A percentile compares a stretch with the other conserved stretches of the same genome.
phyloP scores from a whole-genome alignment of 2,888 invertebrate genomes.

The Pasiphila rectangulata region DNA sequence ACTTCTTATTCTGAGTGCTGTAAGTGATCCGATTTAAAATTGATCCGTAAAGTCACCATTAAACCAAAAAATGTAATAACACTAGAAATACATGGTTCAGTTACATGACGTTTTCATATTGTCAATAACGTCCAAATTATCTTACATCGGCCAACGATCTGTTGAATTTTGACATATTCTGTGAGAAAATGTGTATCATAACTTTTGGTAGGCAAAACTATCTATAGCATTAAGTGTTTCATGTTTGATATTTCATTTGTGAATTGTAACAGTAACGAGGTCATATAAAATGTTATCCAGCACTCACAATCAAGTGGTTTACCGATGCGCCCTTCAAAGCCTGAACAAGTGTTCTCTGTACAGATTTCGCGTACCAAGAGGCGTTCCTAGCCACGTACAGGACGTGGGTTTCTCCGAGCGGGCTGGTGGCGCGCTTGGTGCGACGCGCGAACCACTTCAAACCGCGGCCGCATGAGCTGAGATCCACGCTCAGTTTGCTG shows the following conservation, averaged over 20 bases:
- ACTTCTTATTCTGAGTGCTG: constrained; percentile 34
- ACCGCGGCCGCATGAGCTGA: constrained; percentile 84
- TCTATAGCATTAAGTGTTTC: too few relatives aligned
- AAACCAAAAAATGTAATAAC: too few relatives aligned
- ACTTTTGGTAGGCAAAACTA: not conserved
- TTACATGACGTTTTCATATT: too few relatives aligned
- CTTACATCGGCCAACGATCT: too few relatives aligned
- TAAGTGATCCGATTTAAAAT: too few relatives aligned
- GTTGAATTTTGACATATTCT: too few relatives aligned
- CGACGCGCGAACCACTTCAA: constrained; percentile 84
- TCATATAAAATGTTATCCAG: too few relatives aligned
- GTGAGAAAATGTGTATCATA: not conserved
- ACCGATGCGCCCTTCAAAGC: not conserved
- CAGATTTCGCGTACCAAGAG: constrained; percentile 97
- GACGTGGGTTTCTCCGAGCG: constrained; percentile 94
- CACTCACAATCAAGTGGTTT: constrained; percentile 27
- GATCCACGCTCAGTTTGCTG: constrained; percentile 94
- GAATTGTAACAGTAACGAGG: too few relatives aligned
- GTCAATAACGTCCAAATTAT: too few relatives aligned
- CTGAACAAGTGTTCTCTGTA: constrained; percentile 24
- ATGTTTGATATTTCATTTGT: too few relatives aligned
- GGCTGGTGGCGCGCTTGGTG: constrained; percentile 92
- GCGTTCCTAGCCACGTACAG: constrained; percentile 99
- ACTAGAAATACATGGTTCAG: too few relatives aligned
- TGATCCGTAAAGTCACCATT: too few relatives aligned